These are phyloP conservation scores for pig (Sus scrofa) DNA, from an alignment of 2,113 vertebrate species.

Conservation along the genomic window T2T-Sscrofa CM000812.6:284243001-284243500, in stretches of 20 bases:
- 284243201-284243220: constrained; percentile 84
- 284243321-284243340: constrained; percentile 59
- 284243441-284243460: background rate
- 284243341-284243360: background rate
- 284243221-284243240: constrained; percentile 81
- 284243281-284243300: constrained; percentile 78
- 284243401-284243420: background rate
- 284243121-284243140: constrained; percentile 82
- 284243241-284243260: constrained; percentile 76
- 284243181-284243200: constrained; percentile 80
- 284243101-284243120: constrained; percentile 79
- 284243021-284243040: constrained; percentile 82
- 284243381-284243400: background rate
- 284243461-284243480: background rate
- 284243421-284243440: background rate
- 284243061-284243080: constrained; percentile 71
- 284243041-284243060: constrained; percentile 69
- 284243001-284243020: constrained; percentile 80
- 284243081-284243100: constrained; percentile 67
- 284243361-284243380: background rate
- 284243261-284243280: constrained; percentile 69
- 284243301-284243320: constrained; percentile 79
- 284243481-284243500: background rate
- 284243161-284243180: constrained; percentile 83
- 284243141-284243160: constrained; percentile 83